Evolutionary conservation across 2,888 invertebrate species (phyloP).

Genomic region (Pseudococcus jackbeardsleyi): DNA sequence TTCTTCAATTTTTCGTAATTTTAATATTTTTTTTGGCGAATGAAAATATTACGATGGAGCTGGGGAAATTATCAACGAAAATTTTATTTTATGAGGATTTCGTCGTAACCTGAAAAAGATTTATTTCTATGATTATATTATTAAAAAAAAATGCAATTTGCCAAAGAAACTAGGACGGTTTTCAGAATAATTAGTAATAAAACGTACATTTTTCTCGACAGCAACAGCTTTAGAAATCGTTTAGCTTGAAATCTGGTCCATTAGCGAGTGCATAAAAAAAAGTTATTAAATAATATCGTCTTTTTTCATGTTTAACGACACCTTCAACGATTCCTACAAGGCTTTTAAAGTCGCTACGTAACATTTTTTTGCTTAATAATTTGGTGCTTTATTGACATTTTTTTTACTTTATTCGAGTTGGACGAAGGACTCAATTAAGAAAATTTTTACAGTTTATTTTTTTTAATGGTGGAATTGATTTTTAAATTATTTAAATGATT

Average conservation of each 20-base stretch:
- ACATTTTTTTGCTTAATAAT: background rate
- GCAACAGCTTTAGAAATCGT: slow-evolving; percentile 51
- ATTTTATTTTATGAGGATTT: background rate
- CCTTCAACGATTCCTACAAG: background rate
- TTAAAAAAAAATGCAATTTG: slow-evolving; percentile 17
- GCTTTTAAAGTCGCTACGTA: background rate
- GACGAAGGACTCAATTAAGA: too few species aligned
- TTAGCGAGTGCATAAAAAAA: slow-evolving; percentile 27
- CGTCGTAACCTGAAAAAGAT: background rate
- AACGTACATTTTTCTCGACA: slow-evolving; percentile 20
- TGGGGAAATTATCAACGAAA: background rate
- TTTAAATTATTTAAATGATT: too few species aligned
- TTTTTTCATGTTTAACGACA: background rate
- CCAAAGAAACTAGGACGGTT: background rate
- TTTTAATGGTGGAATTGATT: too few species aligned
- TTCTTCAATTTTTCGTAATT: background rate
- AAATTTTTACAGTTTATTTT: too few species aligned
- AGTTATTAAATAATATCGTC: background rate
- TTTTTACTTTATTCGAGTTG: too few species aligned
- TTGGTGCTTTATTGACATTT: too few species aligned
- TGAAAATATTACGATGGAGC: background rate
- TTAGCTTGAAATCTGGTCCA: slow-evolving; percentile 47
- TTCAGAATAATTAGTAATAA: background rate
- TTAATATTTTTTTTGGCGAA: background rate
- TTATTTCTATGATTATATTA: background rate